A percentile compares a stretch with the other conserved stretches of the same genome.
phyloP scores from a whole-genome alignment of 2,797 vertebrate genomes.

The Sebastolobus alascanus region DNA sequence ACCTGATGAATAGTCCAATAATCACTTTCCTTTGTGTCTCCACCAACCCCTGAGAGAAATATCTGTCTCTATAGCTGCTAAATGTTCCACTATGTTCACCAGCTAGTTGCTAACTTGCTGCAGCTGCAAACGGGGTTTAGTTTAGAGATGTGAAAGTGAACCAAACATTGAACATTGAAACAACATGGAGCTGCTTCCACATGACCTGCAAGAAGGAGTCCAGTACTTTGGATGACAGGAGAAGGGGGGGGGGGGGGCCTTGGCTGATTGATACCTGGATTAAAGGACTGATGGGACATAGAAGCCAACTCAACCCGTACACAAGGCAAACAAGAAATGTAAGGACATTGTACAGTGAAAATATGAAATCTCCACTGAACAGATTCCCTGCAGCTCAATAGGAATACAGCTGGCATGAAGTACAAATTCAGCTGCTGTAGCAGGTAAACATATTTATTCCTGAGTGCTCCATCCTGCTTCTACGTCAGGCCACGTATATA shows the following conservation, averaged over 20 bases:
- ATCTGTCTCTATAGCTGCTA: not conserved
- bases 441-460: slow-evolving; percentile 31
- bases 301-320: slow-evolving; percentile 23
- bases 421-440: slow-evolving; percentile 31
- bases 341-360: slow-evolving; percentile 10
- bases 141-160: not conserved
- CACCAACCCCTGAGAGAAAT: not conserved
- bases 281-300: slow-evolving; percentile 25
- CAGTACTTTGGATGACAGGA: not conserved
- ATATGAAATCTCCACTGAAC: slow-evolving; percentile 14
- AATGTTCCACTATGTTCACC: not conserved
- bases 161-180: not conserved
- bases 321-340: slow-evolving; percentile 12
- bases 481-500: slow-evolving; percentile 4
- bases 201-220: not conserved
- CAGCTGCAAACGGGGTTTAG: not conserved
- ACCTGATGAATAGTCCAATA: not conserved
- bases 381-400: slow-evolving; percentile 14
- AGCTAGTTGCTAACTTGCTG: not conserved
- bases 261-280: slow-evolving; percentile 41
- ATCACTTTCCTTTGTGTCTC: not conserved
- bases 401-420: slow-evolving; percentile 32
- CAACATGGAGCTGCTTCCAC: not conserved
- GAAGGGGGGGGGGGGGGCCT: not conserved
- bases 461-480: slow-evolving; percentile 3